Percentiles rank a stretch among this genome's conserved stretches.
These are phyloP conservation scores for Lamprotornis superbus DNA, from an alignment of 2,113 vertebrate species.

Conservation along the genomic window DNA sequence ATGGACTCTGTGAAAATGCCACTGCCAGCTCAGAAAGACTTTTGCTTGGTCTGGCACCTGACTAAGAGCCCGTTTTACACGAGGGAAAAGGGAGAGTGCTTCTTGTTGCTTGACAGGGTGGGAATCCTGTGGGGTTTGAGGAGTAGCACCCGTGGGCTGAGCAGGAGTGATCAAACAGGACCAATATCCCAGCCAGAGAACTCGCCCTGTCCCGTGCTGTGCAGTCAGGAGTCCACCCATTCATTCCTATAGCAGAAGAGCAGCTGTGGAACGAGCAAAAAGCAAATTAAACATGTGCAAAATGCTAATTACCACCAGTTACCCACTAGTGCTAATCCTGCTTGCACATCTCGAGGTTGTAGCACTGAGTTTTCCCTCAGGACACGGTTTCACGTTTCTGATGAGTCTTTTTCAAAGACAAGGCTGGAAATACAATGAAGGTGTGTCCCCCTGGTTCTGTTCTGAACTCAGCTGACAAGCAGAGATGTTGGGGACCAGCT, in stretches of 20 bases:
- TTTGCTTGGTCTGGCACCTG: background rate
- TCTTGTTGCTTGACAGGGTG: background rate
- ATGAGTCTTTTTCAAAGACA: background rate
- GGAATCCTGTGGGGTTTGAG: background rate
- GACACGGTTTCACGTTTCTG: background rate
- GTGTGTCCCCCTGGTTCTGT: background rate
- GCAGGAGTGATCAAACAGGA: background rate
- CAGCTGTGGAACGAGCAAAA: background rate
- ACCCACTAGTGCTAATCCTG: background rate
- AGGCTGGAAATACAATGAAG: background rate
- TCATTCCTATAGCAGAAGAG: background rate
- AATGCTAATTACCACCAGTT: background rate
- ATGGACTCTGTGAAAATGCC: background rate
- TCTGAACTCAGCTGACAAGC: background rate
- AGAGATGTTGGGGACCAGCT: background rate
- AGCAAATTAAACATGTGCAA: background rate
- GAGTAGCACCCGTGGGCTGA: background rate
- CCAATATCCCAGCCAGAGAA: accelerated
- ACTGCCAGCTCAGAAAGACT: background rate
- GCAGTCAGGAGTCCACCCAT: background rate
- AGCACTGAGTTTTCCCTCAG: background rate
- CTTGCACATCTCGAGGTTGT: background rate
- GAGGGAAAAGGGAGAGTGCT: background rate
- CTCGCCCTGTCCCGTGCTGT: background rate
- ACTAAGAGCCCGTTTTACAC: background rate